phyloP scores from a whole-genome alignment of 1,140 invertebrate genomes.

The Venustaconcha ellipsiformis region DNA sequence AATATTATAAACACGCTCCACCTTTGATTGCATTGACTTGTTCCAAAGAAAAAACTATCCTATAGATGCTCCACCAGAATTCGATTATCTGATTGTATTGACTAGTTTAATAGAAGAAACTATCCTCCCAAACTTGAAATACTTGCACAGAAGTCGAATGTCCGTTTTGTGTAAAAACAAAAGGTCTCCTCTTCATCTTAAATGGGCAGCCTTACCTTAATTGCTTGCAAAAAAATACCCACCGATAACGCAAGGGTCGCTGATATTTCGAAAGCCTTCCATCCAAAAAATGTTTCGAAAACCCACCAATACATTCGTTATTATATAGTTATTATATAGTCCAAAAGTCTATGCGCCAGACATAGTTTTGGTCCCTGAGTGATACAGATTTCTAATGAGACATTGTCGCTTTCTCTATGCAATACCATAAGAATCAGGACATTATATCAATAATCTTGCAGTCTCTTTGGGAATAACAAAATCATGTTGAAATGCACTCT shows the following conservation, averaged over 20 bases:
- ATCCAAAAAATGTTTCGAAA: constrained; percentile 60
- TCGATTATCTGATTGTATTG: no score
- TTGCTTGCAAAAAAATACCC: constrained; percentile 51
- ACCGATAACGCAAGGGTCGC: constrained; percentile 45
- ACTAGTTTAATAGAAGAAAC: no score
- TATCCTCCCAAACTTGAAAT: no score
- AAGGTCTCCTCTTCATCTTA: no score
- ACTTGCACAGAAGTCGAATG: no score
- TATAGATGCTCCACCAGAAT: no score
- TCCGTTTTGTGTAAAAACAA: no score
- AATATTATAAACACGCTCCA: no score
- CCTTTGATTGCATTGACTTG: no score
- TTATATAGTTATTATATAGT: constrained; percentile 57
- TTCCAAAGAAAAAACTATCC: no score
- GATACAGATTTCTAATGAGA: constrained; percentile 41
- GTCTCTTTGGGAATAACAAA: neutral
- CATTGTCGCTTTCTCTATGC: constrained; percentile 13
- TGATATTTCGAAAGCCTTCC: constrained; percentile 45
- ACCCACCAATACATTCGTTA: constrained; percentile 61
- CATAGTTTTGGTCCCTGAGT: constrained; percentile 50
- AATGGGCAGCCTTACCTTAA: neutral
- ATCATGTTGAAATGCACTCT: neutral
- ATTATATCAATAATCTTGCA: constrained; percentile 19
- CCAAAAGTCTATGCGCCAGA: constrained; percentile 64
- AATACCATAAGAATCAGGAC: constrained; percentile 32